Percentiles rank a stretch among this genome's conserved stretches.
phyloP scores from a whole-genome alignment of 53 echinoderm and acorn worm genomes.

The Antedon mediterranea region DNA sequence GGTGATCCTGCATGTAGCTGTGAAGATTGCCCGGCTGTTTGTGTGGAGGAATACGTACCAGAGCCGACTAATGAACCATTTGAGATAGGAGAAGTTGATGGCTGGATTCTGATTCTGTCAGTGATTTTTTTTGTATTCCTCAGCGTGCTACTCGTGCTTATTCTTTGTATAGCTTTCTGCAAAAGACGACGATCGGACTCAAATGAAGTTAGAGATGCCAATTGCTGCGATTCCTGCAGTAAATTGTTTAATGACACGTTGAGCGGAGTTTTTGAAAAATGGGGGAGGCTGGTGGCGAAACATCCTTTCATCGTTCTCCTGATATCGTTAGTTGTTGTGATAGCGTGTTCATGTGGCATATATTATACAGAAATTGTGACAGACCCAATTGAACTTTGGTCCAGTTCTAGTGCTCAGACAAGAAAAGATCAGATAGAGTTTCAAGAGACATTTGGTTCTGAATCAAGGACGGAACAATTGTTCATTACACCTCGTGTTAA shows the following conservation, averaged over 20 bases:
- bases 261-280: background rate
- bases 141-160: background rate
- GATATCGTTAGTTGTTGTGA: constrained; percentile 13
- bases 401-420: constrained; percentile 44
- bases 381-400: constrained; percentile 84
- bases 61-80: constrained; percentile 24
- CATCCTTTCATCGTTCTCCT: constrained; percentile 56
- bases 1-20: constrained; percentile 55
- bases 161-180: background rate
- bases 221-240: background rate
- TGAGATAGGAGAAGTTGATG: constrained; percentile 51
- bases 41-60: constrained; percentile 36
- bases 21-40: constrained; percentile 58
- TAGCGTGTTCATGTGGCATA: background rate
- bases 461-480: constrained; percentile 52
- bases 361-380: constrained; percentile 36
- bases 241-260: background rate
- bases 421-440: constrained; percentile 56
- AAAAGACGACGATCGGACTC: background rate
- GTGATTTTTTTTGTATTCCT: background rate
- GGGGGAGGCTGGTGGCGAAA: background rate
- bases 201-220: background rate
- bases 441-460: constrained; percentile 61
- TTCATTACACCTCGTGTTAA: constrained; percentile 42
- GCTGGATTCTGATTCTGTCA: background rate